phyloP scores from a whole-genome alignment of 2,797 vertebrate species.

The Tiaroga cobitis region DNA sequence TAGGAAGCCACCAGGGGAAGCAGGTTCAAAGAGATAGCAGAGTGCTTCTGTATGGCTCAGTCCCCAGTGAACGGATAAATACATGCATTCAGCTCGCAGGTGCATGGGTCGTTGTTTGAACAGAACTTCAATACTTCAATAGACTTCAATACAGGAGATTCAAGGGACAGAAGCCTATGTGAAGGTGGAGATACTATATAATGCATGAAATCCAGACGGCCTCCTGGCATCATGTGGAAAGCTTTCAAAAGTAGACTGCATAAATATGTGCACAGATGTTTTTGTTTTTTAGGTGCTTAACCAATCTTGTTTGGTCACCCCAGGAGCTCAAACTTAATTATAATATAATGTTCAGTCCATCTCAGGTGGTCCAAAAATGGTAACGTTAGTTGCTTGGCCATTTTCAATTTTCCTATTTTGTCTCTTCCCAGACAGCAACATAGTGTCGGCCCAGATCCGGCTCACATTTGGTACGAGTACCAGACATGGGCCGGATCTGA shows the following conservation, averaged over 20 bases:
- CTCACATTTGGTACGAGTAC: too few species aligned
- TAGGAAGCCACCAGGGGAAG: conserved; percentile 82
- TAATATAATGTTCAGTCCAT: neutral
- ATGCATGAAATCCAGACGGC: conserved; percentile 19
- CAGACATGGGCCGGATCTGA: too few species aligned
- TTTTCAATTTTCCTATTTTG: conserved; percentile 55
- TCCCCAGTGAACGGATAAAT: conserved; percentile 71
- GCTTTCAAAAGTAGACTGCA: neutral
- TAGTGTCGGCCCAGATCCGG: too few species aligned
- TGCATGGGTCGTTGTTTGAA: conserved; percentile 48
- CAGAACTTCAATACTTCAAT: conserved; percentile 49
- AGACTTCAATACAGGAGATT: conserved; percentile 20
- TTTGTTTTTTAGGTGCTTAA: neutral
- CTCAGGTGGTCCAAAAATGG: conserved; percentile 47
- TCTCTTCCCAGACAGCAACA: too few species aligned
- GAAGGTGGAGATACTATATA: conserved; percentile 17
- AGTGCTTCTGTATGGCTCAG: conserved; percentile 74
- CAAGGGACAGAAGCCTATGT: conserved; percentile 6
- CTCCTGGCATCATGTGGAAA: conserved; percentile 14
- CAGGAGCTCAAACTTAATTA: neutral
- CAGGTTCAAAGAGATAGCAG: conserved; percentile 80
- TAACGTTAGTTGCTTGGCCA: conserved; percentile 45
- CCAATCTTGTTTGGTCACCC: neutral
- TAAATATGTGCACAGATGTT: neutral
- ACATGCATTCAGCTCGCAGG: conserved; percentile 59